A percentile compares a stretch with the other conserved stretches of the same genome.
phyloP scores from a whole-genome alignment of 2,113 vertebrate species.

The Dromas ardeola region DNA sequence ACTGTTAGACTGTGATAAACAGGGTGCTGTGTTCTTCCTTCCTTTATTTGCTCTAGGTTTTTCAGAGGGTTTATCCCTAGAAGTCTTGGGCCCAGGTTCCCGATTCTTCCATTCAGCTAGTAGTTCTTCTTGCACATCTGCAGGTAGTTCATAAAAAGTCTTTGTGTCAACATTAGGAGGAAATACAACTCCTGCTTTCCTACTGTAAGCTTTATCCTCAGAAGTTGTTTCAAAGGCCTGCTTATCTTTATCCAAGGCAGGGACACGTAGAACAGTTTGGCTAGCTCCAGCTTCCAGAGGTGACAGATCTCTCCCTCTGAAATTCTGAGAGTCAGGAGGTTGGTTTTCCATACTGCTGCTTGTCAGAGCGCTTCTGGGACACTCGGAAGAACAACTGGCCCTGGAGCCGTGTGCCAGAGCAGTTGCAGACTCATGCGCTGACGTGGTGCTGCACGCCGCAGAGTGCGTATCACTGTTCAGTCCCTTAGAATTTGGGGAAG shows the following conservation, averaged over 20 bases:
- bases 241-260: background rate
- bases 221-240: background rate
- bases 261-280: background rate
- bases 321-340: background rate
- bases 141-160: constrained; percentile 87
- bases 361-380: background rate
- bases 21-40: constrained; percentile 26
- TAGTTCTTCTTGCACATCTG: constrained; percentile 82
- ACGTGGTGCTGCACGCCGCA: background rate
- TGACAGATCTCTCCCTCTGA: background rate
- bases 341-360: background rate
- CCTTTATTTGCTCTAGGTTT: constrained; percentile 44
- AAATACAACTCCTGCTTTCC: constrained; percentile 14
- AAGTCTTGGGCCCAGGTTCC: constrained; percentile 52
- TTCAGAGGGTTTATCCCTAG: constrained; percentile 15
- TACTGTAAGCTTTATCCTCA: background rate
- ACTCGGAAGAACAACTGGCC: background rate
- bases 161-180: constrained; percentile 79
- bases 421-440: background rate
- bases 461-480: rapidly evolving
- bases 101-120: constrained; percentile 81
- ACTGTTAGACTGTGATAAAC: constrained; percentile 65
- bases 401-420: background rate
- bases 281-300: background rate
- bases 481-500: background rate